Evolutionary conservation across 2,113 vertebrate species (phyloP).

Genomic region (Menidia beryllina): DNA sequence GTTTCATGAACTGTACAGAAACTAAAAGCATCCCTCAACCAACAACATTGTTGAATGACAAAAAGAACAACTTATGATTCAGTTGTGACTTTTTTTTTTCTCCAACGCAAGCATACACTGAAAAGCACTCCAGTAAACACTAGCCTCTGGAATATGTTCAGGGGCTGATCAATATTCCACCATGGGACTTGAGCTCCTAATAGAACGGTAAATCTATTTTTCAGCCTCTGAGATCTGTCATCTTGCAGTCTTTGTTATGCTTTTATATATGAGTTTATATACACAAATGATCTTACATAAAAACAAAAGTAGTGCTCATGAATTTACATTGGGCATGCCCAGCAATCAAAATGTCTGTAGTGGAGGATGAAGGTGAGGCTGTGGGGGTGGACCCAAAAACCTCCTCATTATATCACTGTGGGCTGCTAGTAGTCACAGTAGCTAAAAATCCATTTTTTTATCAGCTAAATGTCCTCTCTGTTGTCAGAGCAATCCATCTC

Average conservation of each 20-base stretch:
- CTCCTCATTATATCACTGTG: slow-evolving; percentile 29
- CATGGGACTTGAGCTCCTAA: slow-evolving; percentile 34
- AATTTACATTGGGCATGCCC: slow-evolving; percentile 81
- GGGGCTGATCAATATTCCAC: slow-evolving; percentile 47
- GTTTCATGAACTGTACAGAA: slow-evolving; percentile 66
- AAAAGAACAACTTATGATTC: slow-evolving; percentile 47
- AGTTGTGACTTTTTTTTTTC: slow-evolving; percentile 39
- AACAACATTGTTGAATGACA: slow-evolving; percentile 51
- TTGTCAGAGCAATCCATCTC: slow-evolving; percentile 20
- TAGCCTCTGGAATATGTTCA: slow-evolving; percentile 43
- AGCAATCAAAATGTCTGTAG: slow-evolving; percentile 59
- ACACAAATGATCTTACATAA: slow-evolving; percentile 76
- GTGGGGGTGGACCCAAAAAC: slow-evolving; percentile 15
- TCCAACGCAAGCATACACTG: slow-evolving; percentile 54
- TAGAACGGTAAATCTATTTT: slow-evolving; percentile 65
- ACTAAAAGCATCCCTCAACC: slow-evolving; percentile 57
- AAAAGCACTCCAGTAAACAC: slow-evolving; percentile 53
- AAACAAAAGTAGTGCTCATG: slow-evolving; percentile 77
- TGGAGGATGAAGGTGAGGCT: slow-evolving; percentile 40
- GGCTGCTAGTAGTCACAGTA: slow-evolving; percentile 17
- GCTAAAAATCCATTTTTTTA: slow-evolving; percentile 14
- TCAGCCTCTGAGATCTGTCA: slow-evolving; percentile 66
- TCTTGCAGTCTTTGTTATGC: slow-evolving; percentile 64
- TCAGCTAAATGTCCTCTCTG: slow-evolving; percentile 2
- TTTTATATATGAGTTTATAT: slow-evolving; percentile 80